Evolutionary conservation across 1,140 invertebrate species (phyloP).

Genomic region (Ladona fulva): DNA sequence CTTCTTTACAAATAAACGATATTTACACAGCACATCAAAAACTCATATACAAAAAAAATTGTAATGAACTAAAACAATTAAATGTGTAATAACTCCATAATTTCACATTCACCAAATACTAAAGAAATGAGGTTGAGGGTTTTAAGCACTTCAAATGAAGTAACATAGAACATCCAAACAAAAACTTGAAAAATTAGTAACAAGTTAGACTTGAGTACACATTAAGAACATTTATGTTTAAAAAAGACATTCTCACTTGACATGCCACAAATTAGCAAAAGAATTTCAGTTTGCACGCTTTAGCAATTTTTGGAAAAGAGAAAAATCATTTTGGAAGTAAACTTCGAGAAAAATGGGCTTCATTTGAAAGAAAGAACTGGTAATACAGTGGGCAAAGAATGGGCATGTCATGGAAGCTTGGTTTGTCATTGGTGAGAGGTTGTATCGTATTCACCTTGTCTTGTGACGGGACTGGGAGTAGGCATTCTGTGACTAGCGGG

Average conservation of each 20-base stretch:
- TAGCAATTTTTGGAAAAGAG: not conserved
- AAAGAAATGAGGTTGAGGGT: constrained; percentile 1
- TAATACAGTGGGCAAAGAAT: constrained; percentile 18
- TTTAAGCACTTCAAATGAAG: not conserved
- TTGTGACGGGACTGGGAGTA: constrained; percentile 28
- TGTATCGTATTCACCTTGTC: constrained; percentile 27
- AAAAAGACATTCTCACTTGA: constrained; percentile 11
- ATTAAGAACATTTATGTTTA: not conserved
- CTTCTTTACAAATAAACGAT: too few relatives aligned
- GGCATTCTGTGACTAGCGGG: constrained; percentile 37
- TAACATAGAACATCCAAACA: constrained; percentile 7
- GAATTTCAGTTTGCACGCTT: not conserved
- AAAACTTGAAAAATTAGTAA: not conserved
- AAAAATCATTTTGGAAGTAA: constrained; percentile 10
- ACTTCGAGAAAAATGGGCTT: not conserved
- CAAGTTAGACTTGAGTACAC: not conserved
- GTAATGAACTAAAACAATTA: too few relatives aligned
- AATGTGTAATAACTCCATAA: too few relatives aligned
- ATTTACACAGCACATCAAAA: too few relatives aligned
- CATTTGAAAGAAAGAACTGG: not conserved
- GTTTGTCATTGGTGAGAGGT: constrained; percentile 4
- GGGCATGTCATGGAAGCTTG: constrained; percentile 21
- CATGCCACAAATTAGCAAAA: constrained; percentile 13
- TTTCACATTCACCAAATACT: too few relatives aligned
- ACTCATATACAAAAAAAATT: too few relatives aligned